Percentiles rank a stretch among this genome's conserved stretches.
Evolutionary conservation across 2,113 vertebrate species (phyloP).

Genomic region (Pipa parva): DNA sequence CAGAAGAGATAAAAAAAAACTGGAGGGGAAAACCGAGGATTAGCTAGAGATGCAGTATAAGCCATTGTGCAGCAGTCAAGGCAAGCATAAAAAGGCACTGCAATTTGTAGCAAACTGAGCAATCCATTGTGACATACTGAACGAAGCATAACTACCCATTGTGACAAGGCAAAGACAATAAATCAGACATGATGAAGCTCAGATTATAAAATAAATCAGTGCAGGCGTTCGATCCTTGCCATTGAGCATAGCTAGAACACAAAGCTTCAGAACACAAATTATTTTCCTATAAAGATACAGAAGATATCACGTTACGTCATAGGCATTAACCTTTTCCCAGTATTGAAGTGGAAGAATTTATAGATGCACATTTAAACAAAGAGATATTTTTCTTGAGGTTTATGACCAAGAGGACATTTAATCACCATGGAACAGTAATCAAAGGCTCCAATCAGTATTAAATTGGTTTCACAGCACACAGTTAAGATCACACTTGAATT

Average conservation of each 20-base stretch:
- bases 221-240: conserved; percentile 4
- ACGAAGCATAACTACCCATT: conserved; percentile 24
- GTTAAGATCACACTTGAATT: too few relatives aligned
- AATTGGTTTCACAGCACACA: too few relatives aligned
- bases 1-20: conserved; percentile 25
- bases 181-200: conserved; percentile 32
- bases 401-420: too few relatives aligned
- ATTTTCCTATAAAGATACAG: neutral
- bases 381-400: too few relatives aligned
- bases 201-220: conserved; percentile 27
- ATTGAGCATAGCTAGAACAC: neutral
- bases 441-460: too few relatives aligned
- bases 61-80: conserved; percentile 21
- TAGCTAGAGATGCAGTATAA: neutral
- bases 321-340: neutral
- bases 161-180: conserved; percentile 40
- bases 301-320: neutral
- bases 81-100: conserved; percentile 26
- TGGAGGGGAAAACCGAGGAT: conserved; percentile 9
- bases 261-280: conserved; percentile 6
- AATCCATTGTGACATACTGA: conserved; percentile 36
- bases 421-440: too few relatives aligned
- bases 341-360: neutral
- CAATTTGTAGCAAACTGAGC: conserved; percentile 32
- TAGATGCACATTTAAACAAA: too few relatives aligned